phyloP scores from a whole-genome alignment of 2,113 vertebrate species.

The Bucco capensis region DNA sequence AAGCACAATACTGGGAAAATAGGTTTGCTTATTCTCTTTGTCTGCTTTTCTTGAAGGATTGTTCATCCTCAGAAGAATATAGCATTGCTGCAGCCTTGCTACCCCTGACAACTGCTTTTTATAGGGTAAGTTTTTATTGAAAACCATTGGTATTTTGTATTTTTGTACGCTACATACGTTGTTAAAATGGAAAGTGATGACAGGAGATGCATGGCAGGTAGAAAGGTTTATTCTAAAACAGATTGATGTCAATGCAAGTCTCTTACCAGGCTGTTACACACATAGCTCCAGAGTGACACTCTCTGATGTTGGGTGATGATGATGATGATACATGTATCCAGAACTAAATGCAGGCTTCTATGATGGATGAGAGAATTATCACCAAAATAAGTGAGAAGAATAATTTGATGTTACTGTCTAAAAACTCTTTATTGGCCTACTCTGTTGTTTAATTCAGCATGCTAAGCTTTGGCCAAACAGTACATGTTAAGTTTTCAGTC shows the following conservation, averaged over 20 bases:
- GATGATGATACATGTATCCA: neutral
- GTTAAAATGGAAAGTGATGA: neutral
- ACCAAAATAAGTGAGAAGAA: neutral
- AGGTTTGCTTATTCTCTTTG: neutral
- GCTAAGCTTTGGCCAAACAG: neutral
- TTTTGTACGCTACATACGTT: neutral
- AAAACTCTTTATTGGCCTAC: neutral
- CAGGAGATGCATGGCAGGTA: accelerated
- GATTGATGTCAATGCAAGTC: neutral
- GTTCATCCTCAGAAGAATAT: slow-evolving; percentile 94
- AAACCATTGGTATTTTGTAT: neutral
- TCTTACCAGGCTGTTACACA: neutral
- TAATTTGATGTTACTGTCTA: neutral
- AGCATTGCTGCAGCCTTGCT: slow-evolving; percentile 89
- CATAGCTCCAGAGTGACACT: neutral
- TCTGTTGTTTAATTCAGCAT: neutral
- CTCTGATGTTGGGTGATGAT: neutral
- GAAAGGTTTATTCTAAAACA: neutral
- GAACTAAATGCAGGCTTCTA: neutral
- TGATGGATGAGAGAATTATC: neutral
- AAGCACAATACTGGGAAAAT: neutral
- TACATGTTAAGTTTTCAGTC: neutral
- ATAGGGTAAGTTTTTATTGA: slow-evolving; percentile 83
- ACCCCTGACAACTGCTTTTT: slow-evolving; percentile 93
- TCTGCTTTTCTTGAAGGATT: slow-evolving; percentile 84